phyloP scores from a whole-genome alignment of 2,888 invertebrate species.

The Phymatocera aterrima region DNA sequence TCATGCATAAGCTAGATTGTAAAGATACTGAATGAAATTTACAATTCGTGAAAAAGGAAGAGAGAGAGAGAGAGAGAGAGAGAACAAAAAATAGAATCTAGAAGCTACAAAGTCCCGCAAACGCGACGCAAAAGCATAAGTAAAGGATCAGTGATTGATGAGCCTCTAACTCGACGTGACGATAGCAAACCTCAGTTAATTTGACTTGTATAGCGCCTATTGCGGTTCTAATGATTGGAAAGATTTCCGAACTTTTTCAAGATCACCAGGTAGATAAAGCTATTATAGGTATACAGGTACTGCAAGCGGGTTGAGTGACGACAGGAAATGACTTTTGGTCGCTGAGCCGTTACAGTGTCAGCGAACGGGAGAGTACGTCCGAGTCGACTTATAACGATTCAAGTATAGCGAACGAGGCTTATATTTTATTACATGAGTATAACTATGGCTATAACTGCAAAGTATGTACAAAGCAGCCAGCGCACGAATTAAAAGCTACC shows the following conservation, averaged over 20 bases:
- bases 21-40: too few relatives aligned
- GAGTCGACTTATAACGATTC: neutral
- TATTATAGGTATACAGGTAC: neutral
- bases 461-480: too few relatives aligned
- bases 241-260: too few relatives aligned
- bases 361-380: constrained; percentile 6
- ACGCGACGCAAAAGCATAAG: too few relatives aligned
- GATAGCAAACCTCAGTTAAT: too few relatives aligned
- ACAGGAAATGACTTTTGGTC: constrained; percentile 43
- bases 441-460: neutral
- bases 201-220: too few relatives aligned
- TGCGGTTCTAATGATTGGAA: too few relatives aligned
- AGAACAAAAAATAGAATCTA: too few relatives aligned
- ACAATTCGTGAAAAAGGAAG: too few relatives aligned
- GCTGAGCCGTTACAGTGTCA: constrained; percentile 34
- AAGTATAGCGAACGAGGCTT: neutral
- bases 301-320: constrained; percentile 20
- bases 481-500: constrained; percentile 8
- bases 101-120: too few relatives aligned
- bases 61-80: too few relatives aligned
- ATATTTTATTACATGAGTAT: neutral
- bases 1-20: too few relatives aligned
- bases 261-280: neutral
- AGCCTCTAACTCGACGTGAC: neutral
- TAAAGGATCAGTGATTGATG: neutral